These are phyloP conservation scores for Sphenopsis melanotis DNA, from an alignment of 2,797 vertebrate genomes.

Conservation along the genomic window DNA sequence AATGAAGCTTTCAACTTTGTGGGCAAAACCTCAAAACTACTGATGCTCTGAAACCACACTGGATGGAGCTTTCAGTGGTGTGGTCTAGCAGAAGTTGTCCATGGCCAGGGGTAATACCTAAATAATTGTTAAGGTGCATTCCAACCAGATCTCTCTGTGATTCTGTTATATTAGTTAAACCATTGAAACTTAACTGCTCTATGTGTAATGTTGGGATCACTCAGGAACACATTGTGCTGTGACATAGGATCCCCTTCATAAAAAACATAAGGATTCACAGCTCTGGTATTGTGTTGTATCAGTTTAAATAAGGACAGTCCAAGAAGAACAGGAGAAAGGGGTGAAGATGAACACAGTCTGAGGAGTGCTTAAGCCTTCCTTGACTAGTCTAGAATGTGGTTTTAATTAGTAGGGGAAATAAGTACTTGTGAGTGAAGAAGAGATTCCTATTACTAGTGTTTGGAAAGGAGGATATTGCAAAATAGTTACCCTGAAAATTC, in stretches of 20 bases:
- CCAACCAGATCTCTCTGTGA: not conserved
- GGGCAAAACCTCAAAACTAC: not conserved
- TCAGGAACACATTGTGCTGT: not conserved
- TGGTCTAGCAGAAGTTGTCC: not conserved
- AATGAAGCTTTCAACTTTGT: not conserved
- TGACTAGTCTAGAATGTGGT: not conserved
- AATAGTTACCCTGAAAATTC: not conserved
- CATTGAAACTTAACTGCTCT: not conserved
- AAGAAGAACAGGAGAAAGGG: not conserved
- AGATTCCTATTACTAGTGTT: not conserved
- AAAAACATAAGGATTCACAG: not conserved
- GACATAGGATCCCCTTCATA: not conserved
- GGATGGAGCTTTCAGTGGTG: rapidly evolving
- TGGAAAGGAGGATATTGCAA: not conserved
- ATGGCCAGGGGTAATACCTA: not conserved
- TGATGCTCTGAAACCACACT: not conserved
- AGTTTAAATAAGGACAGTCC: not conserved
- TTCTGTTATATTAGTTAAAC: not conserved
- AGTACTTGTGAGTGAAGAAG: not conserved
- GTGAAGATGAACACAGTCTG: not conserved
- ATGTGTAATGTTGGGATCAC: rapidly evolving
- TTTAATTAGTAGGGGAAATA: not conserved
- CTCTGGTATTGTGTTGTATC: not conserved
- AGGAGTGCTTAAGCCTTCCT: not conserved
- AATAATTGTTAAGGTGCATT: not conserved